phyloP scores from a whole-genome alignment of 2,113 vertebrate genomes.

The Peromyscus californicus region DNA sequence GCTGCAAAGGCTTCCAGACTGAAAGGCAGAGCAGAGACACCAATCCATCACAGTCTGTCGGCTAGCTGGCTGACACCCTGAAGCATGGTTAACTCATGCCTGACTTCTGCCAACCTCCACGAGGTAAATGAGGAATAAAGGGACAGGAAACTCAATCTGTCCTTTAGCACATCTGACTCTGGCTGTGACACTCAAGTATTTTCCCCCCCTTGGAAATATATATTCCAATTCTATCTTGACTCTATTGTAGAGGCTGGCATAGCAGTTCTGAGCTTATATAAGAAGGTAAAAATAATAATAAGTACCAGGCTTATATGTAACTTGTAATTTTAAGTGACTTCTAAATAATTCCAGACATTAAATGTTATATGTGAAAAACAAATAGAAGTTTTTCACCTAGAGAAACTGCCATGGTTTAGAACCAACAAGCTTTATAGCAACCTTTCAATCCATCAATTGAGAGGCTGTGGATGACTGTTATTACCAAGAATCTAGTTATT shows the following conservation, averaged over 20 bases:
- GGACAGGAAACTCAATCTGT: neutral
- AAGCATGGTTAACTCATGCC: constrained; percentile 18
- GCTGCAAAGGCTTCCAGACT: constrained; percentile 27
- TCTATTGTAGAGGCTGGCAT: neutral
- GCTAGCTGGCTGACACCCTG: neutral
- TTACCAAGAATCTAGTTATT: constrained; percentile 35
- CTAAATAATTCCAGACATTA: constrained; percentile 3
- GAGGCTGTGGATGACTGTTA: constrained; percentile 50
- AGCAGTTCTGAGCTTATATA: constrained; percentile 16
- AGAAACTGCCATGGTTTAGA: constrained; percentile 38
- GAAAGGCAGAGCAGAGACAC: neutral
- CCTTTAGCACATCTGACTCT: neutral
- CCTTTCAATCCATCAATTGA: constrained; percentile 28
- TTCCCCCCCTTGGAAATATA: neutral
- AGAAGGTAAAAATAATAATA: constrained; percentile 12
- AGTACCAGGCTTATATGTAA: neutral
- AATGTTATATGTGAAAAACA: constrained; percentile 22
- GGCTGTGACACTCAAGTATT: constrained; percentile 21
- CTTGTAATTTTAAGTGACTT: constrained; percentile 50
- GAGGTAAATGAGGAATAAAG: neutral
- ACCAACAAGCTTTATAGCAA: constrained; percentile 41
- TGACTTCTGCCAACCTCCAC: neutral
- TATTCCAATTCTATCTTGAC: constrained; percentile 36
- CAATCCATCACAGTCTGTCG: neutral
- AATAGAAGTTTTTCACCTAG: neutral